Percentiles rank a stretch among this genome's conserved stretches.
Conservation (phyloP, 2,113 vertebrate species). For the Mustela nigripes region DNA sequence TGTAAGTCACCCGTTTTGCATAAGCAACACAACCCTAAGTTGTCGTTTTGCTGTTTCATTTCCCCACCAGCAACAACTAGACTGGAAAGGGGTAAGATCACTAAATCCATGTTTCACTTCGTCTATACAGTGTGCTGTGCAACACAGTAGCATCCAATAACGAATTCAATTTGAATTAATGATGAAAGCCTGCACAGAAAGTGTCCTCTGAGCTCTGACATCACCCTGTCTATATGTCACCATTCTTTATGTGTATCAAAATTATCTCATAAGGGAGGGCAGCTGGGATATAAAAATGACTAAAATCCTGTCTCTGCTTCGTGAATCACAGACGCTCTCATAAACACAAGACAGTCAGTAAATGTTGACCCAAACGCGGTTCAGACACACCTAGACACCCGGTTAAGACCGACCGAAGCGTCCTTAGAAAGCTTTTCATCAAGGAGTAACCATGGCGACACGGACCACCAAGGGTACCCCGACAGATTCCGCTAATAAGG, state of each 20-base stretch:
- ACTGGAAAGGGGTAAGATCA: not conserved
- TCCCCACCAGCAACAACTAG: not conserved
- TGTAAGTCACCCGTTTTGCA: not conserved
- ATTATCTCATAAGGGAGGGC: not conserved
- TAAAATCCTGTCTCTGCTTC: slow-evolving; percentile 32
- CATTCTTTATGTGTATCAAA: not conserved
- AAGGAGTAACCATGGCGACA: not conserved
- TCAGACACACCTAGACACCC: not conserved
- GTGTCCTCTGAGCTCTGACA: slow-evolving; percentile 59
- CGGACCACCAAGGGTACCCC: not conserved
- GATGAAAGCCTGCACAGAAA: slow-evolving; percentile 9
- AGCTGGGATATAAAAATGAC: not conserved
- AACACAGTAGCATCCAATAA: not conserved
- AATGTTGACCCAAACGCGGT: not conserved
- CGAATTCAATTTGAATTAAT: slow-evolving; percentile 50
- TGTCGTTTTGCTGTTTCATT: slow-evolving; percentile 38
- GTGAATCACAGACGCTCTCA: not conserved
- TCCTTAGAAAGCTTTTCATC: not conserved
- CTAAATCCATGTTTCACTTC: not conserved
- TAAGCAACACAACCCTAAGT: not conserved
- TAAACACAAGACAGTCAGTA: not conserved
- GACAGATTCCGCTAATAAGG: not conserved
- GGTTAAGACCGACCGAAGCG: not conserved
- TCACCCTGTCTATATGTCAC: not conserved
- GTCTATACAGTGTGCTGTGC: not conserved